phyloP scores from a whole-genome alignment of 2,113 vertebrate genomes.

The Potamarius usumacintae region DNA sequence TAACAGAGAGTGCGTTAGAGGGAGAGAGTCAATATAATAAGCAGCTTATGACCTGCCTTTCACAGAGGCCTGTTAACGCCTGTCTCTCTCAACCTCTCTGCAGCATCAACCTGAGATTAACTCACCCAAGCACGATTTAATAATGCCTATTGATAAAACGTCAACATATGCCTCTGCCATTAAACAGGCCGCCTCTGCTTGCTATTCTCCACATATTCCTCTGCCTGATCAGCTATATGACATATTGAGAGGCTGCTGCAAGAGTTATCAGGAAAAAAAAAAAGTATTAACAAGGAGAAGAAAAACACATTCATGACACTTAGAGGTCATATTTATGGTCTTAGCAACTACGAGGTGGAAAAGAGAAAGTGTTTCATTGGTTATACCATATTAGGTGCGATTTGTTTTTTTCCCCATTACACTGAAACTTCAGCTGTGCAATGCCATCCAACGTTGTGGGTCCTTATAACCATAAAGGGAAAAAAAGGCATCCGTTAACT shows the following conservation, averaged over 20 bases:
- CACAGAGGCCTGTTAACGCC: slow-evolving; percentile 78
- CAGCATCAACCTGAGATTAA: slow-evolving; percentile 70
- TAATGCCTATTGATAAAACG: slow-evolving; percentile 83
- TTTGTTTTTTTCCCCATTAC: background rate
- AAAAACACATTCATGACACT: slow-evolving; percentile 40
- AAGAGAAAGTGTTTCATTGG: background rate
- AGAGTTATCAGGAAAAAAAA: slow-evolving; percentile 46
- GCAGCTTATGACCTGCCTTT: slow-evolving; percentile 97
- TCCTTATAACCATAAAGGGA: background rate
- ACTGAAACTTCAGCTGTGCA: background rate
- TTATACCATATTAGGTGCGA: background rate
- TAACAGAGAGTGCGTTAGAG: slow-evolving; percentile 63
- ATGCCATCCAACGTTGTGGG: background rate
- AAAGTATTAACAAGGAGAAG: slow-evolving; percentile 30
- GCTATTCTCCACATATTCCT: slow-evolving; percentile 44
- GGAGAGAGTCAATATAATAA: slow-evolving; percentile 99
- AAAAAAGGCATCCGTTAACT: background rate
- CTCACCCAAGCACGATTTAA: slow-evolving; percentile 80
- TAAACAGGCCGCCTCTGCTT: slow-evolving; percentile 59
- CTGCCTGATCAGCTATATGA: slow-evolving; percentile 50
- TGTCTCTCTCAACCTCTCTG: slow-evolving; percentile 64
- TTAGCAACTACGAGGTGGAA: background rate
- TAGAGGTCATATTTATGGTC: slow-evolving; percentile 49
- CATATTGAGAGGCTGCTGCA: slow-evolving; percentile 51
- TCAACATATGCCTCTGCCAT: slow-evolving; percentile 79